Evolutionary conservation across 2,797 vertebrate species (phyloP).

Genomic region (Diplodus sargus): DNA sequence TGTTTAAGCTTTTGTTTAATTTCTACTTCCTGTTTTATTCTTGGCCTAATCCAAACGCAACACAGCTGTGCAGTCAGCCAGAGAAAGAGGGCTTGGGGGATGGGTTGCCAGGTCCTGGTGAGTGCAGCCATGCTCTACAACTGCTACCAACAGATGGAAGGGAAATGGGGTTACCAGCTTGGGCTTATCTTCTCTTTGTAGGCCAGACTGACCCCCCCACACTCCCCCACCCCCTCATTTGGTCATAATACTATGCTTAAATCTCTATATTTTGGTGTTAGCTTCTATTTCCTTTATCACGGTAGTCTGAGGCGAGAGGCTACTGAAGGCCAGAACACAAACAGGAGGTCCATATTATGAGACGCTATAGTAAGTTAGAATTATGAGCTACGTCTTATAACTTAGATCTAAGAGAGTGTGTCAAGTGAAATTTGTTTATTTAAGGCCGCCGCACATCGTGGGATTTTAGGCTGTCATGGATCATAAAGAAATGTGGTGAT

Average conservation of each 20-base stretch:
- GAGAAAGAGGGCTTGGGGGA: slow-evolving; percentile 74
- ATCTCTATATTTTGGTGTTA: slow-evolving; percentile 69
- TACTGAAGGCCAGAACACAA: not conserved
- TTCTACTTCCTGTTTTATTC: slow-evolving; percentile 89
- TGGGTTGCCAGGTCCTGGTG: slow-evolving; percentile 81
- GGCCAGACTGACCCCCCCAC: slow-evolving; percentile 74
- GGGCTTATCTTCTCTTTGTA: slow-evolving; percentile 80
- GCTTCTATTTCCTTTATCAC: slow-evolving; percentile 21
- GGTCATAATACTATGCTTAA: slow-evolving; percentile 74
- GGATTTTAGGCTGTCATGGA: too few relatives aligned
- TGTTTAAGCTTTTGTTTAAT: slow-evolving; percentile 87
- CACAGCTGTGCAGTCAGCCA: slow-evolving; percentile 86
- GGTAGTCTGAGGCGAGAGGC: not conserved
- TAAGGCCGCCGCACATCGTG: not conserved
- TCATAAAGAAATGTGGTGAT: too few relatives aligned
- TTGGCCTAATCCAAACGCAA: slow-evolving; percentile 88
- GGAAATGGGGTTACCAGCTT: slow-evolving; percentile 82
- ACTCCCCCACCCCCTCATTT: slow-evolving; percentile 55
- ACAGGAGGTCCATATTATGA: too few relatives aligned
- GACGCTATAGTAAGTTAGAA: not conserved
- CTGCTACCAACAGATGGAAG: slow-evolving; percentile 84
- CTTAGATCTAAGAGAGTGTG: too few relatives aligned
- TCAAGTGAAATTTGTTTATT: not conserved
- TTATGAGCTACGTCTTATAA: not conserved
- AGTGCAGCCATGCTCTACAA: slow-evolving; percentile 77